Evolutionary conservation across 2,113 vertebrate genomes (phyloP), one percentile per base, ranked within the genome.

Genomic region (Pterocles burchelli): DNA sequence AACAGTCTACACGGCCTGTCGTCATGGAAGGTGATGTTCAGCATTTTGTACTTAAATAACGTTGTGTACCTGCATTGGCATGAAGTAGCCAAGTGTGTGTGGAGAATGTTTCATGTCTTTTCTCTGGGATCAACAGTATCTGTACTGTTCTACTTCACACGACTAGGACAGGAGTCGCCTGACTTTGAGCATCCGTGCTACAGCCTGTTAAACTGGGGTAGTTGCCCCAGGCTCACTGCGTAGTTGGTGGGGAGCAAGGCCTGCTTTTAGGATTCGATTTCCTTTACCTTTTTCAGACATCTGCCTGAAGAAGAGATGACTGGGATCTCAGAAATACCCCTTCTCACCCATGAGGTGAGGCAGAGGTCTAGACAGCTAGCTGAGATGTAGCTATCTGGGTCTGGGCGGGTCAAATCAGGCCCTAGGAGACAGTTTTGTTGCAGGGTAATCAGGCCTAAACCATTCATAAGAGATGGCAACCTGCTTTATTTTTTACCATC

Each of bases 1-100:
- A 29, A 99, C 98, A 1, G 99, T 99, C 95, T 99, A 99, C 97
- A 99, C 99, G 2, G 99, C 99, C 49, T 99, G 99, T 95, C 98
- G 99, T 87, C 99, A 99, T 62, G 99, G 99, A 98, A 99, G 99
- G 99, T 99, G 95, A 96, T 79, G 85, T 93, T 92, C 59, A 85
- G n/a, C 57, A 62, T 63, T 94, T 86, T 66, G 43, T 86, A 31
- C 55, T 76, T 62, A 15, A 13, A 48, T 51, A 62, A 63, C 11
- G 5, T n/a, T 33, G 43, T 77, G 22, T 68, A 33, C 33, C n/a
- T 79, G 36, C 52, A 55, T 51, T 25, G 10, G 16, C 2, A 2
- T 63, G 76, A 65, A 38, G 79, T 20, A 55, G 25, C 43, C 77
- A 88, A 54, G 29, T 43, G 51, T 72, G n/a, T 58, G 43, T 62